A percentile compares a stretch with the other conserved stretches of the same genome.
These are phyloP conservation scores for Pseudanteris insignis DNA, from an alignment of 2,888 invertebrate genomes.

Conservation along the genomic window DNA sequence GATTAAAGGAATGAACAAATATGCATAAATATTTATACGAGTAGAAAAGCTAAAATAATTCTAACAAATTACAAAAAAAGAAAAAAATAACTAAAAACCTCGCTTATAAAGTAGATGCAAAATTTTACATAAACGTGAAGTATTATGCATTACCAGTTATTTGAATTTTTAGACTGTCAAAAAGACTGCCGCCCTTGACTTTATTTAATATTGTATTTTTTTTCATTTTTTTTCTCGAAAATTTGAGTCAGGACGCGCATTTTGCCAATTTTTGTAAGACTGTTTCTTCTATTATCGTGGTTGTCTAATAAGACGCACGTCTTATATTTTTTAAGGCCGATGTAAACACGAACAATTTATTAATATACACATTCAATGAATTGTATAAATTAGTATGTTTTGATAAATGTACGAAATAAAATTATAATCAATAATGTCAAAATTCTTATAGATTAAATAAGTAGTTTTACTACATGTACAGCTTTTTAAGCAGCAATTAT, in stretches of 20 bases:
- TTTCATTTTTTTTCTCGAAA: too few relatives aligned
- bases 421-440: too few relatives aligned
- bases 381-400: not conserved
- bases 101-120: conserved; percentile 15
- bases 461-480: too few relatives aligned
- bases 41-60: too few relatives aligned
- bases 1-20: conserved; percentile 9
- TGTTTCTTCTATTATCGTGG: conserved; percentile 7
- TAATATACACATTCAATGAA: conserved; percentile 1
- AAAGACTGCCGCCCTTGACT: too few relatives aligned
- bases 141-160: conserved; percentile 38
- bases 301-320: conserved; percentile 6
- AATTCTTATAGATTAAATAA: too few relatives aligned
- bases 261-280: conserved; percentile 20
- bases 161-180: conserved; percentile 51
- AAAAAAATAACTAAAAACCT: conserved; percentile 9
- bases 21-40: too few relatives aligned
- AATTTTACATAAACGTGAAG: conserved; percentile 40
- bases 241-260: conserved; percentile 4
- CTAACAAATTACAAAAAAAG: conserved; percentile 3
- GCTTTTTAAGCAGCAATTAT: too few relatives aligned
- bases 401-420: too few relatives aligned
- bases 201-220: too few relatives aligned
- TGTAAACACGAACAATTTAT: conserved; percentile 20
- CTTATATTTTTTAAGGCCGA: too few relatives aligned